Conservation (phyloP, 2,113 vertebrate genomes). For the Circaetus gallicus region DNA sequence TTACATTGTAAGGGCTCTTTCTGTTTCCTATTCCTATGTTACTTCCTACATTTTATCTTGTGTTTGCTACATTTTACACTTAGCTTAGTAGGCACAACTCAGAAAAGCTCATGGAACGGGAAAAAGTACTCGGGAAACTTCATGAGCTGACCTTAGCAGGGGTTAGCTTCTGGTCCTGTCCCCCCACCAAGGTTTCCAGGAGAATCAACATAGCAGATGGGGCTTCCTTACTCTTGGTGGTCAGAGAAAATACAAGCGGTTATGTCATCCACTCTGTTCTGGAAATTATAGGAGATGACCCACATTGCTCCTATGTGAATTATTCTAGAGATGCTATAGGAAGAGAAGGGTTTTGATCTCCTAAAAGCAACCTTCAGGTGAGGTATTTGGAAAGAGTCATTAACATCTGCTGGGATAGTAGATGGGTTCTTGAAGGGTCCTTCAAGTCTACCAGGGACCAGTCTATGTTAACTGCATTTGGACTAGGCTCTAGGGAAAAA, state of each 20-base stretch:
- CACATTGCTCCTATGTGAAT: not conserved
- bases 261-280: not conserved
- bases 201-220: not conserved
- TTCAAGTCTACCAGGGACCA: not conserved
- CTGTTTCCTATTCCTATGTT: not conserved
- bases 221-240: not conserved
- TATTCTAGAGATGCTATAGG: not conserved
- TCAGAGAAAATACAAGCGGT: not conserved
- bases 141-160: not conserved
- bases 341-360: not conserved
- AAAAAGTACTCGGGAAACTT: not conserved
- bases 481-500: not conserved
- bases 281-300: not conserved
- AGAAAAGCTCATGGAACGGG: not conserved
- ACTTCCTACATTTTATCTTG: not conserved
- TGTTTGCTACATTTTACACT: not conserved
- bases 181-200: not conserved
- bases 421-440: not conserved
- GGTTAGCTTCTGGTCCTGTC: not conserved
- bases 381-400: not conserved
- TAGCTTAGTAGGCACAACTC: not conserved
- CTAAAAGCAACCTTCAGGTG: not conserved
- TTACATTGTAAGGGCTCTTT: not conserved
- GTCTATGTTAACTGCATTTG: not conserved
- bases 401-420: not conserved